Percentiles rank a stretch among this genome's conserved stretches.
phyloP scores from a whole-genome alignment of 2,113 vertebrate genomes.

The Menura novaehollandiae region DNA sequence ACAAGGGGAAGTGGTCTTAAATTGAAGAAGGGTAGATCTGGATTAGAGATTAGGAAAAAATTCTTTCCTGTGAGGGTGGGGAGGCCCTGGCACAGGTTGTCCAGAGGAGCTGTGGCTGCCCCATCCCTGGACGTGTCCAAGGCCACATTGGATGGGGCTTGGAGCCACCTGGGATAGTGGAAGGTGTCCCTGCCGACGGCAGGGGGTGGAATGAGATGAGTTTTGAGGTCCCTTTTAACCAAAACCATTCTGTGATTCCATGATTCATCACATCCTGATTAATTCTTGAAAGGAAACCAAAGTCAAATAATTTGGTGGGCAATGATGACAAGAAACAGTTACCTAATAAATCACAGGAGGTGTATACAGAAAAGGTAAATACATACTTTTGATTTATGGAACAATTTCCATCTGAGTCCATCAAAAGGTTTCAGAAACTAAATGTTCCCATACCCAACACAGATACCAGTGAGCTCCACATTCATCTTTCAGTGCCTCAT shows the following conservation, averaged over 20 bases:
- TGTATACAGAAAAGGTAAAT: neutral
- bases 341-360: neutral
- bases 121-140: neutral
- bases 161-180: neutral
- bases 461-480: neutral
- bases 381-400: neutral
- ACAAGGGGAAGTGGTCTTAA: neutral
- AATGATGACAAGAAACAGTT: neutral
- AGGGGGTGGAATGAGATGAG: neutral
- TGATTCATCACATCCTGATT: neutral
- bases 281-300: neutral
- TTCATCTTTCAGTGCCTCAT: neutral
- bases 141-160: accelerated
- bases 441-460: neutral
- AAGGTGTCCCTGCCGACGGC: neutral
- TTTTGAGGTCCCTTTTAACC: neutral
- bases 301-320: neutral
- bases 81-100: neutral
- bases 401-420: neutral
- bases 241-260: neutral
- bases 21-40: neutral
- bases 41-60: neutral
- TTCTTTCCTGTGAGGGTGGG: neutral
- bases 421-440: neutral
- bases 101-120: neutral